Percentiles rank a stretch among this genome's conserved stretches.
Conservation (phyloP, 2,797 vertebrate species). For the Xenopus petersii region DNA sequence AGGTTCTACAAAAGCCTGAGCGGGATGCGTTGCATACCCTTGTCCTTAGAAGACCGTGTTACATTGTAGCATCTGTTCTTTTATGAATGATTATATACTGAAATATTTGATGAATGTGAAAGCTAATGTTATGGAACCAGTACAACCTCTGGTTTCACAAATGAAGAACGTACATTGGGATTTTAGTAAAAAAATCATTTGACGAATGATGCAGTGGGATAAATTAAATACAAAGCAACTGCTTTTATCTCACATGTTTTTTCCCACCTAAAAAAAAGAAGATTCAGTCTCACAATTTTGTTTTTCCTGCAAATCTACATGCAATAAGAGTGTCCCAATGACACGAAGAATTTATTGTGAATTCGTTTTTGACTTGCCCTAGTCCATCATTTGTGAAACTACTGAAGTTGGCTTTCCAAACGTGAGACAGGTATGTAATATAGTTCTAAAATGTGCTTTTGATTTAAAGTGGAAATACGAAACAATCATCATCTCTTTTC, state of each 20-base stretch:
- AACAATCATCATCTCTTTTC: slow-evolving; percentile 32
- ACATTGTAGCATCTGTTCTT: no score
- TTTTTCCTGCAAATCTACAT: slow-evolving; percentile 51
- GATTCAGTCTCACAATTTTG: slow-evolving; percentile 36
- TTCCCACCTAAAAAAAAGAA: slow-evolving; percentile 35
- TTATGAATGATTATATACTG: no score
- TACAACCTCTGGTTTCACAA: slow-evolving; percentile 60
- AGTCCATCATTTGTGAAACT: slow-evolving; percentile 60
- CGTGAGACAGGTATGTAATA: slow-evolving; percentile 53
- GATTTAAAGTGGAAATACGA: slow-evolving; percentile 1
- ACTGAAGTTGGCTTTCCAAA: slow-evolving; percentile 59
- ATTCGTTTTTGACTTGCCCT: slow-evolving; percentile 49
- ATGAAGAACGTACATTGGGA: slow-evolving; percentile 48
- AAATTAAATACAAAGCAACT: slow-evolving; percentile 19
- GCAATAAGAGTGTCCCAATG: slow-evolving; percentile 47
- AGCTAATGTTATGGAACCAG: slow-evolving; percentile 46
- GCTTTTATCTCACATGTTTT: slow-evolving; percentile 43
- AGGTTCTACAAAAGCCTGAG: no score
- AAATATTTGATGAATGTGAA: slow-evolving; percentile 13
- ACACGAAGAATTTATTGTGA: slow-evolving; percentile 49
- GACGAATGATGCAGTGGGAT: slow-evolving; percentile 20
- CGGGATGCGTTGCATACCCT: no score
- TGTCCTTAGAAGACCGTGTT: no score
- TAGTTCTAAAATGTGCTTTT: slow-evolving; percentile 51
- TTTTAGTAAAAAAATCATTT: slow-evolving; percentile 12